A percentile compares a stretch with the other conserved stretches of the same genome.
Evolutionary conservation across 2,113 vertebrate genomes (phyloP).

Genomic region (Dryoscopus gambensis): DNA sequence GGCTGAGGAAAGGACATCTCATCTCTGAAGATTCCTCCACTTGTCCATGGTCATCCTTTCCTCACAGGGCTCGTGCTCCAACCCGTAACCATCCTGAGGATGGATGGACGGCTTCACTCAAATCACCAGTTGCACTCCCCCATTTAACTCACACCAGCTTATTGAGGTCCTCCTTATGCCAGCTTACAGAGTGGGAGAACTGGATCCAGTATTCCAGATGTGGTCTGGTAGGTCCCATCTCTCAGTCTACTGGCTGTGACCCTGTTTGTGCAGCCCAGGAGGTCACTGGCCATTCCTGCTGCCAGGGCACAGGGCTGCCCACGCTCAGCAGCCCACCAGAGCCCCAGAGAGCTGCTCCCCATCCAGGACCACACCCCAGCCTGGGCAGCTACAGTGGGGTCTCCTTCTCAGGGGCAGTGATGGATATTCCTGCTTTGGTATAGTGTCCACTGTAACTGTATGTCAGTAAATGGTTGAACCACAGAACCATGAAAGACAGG

Average conservation of each 20-base stretch:
- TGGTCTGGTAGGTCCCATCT: neutral
- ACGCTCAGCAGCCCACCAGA: neutral
- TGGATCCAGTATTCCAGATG: neutral
- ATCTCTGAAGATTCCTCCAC: neutral
- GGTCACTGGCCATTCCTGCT: neutral
- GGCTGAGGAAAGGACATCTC: neutral
- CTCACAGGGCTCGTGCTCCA: fast-evolving
- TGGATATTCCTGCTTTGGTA: neutral
- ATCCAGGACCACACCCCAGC: neutral
- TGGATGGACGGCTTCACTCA: neutral
- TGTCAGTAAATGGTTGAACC: neutral
- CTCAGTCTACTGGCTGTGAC: neutral
- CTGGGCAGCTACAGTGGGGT: neutral
- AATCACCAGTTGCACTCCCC: neutral
- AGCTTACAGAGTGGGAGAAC: neutral
- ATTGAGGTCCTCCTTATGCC: neutral
- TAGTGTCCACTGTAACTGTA: neutral
- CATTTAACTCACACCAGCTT: neutral
- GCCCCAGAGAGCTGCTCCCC: neutral
- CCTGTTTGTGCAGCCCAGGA: neutral
- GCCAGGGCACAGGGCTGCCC: neutral
- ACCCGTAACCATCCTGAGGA: neutral
- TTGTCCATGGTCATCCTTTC: neutral
- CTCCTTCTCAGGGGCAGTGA: neutral
- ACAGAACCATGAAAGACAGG: neutral